phyloP scores from a whole-genome alignment of 2,113 vertebrate genomes.

The Proterorhinus semilunaris region DNA sequence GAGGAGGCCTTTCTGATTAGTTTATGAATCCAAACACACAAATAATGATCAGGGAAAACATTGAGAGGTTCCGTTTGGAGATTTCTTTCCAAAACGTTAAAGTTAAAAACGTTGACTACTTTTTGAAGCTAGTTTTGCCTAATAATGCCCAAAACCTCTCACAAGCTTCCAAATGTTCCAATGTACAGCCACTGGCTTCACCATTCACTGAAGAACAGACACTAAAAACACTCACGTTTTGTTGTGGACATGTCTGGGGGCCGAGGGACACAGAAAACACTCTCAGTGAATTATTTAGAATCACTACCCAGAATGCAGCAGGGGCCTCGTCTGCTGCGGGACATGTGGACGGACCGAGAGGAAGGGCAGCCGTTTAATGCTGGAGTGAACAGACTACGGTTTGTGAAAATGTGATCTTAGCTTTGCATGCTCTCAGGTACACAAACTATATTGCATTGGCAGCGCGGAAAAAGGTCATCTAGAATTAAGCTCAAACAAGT shows the following conservation, averaged over 20 bases:
- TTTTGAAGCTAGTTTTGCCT: no score
- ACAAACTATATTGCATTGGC: no score
- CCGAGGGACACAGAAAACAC: slow-evolving; percentile 11
- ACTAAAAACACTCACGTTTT: not conserved
- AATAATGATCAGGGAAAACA: no score
- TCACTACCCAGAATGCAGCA: slow-evolving; percentile 7
- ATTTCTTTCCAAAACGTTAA: no score
- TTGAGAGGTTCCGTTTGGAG: no score
- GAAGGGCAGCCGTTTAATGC: slow-evolving; percentile 21
- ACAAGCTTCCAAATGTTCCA: no score
- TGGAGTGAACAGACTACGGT: not conserved
- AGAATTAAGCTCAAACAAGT: no score
- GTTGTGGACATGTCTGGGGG: not conserved
- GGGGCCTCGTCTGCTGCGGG: slow-evolving; percentile 5
- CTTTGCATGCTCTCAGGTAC: no score
- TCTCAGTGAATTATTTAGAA: slow-evolving; percentile 36
- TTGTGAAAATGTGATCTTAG: not conserved
- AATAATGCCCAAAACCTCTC: not conserved
- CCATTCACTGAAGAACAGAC: not conserved
- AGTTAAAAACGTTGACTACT: no score
- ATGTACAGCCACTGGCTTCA: not conserved
- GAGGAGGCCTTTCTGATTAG: no score
- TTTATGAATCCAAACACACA: no score
- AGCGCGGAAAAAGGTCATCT: no score
- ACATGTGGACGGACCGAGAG: not conserved